Conservation (phyloP, 2,113 vertebrate species). For the Alligator sinensis region DNA sequence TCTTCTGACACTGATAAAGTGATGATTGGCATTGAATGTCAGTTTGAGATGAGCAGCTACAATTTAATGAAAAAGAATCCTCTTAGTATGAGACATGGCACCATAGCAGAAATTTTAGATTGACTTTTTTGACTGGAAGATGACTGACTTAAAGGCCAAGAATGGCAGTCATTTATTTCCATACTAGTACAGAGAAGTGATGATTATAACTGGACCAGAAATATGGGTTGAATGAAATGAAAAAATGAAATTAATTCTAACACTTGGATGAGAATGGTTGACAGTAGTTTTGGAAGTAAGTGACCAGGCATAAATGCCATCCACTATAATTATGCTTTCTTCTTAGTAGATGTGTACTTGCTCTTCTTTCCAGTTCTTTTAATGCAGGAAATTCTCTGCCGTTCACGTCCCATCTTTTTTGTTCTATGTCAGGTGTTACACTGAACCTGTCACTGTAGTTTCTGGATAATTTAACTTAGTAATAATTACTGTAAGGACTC, state of each 20-base stretch:
- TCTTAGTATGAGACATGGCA: not conserved
- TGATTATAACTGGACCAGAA: conserved; percentile 39
- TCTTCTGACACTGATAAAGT: not conserved
- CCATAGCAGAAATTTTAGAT: conserved; percentile 3
- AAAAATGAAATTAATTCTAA: conserved; percentile 48
- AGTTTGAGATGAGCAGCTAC: not conserved
- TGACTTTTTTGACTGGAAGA: not conserved
- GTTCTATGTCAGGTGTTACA: not conserved
- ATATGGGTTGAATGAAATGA: conserved; percentile 34
- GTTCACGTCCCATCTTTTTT: not conserved
- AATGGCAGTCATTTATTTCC: conserved; percentile 30
- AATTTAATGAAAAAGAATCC: not conserved
- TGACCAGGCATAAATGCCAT: not conserved
- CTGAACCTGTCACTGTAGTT: not conserved
- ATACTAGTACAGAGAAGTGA: not conserved
- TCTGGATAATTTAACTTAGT: not conserved
- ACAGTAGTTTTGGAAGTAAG: conserved; percentile 10
- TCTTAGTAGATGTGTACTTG: not conserved
- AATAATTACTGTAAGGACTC: not conserved
- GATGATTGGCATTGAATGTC: not conserved
- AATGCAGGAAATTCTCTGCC: not conserved
- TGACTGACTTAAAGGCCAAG: conserved; percentile 40
- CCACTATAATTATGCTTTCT: not conserved
- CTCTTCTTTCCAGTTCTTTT: conserved; percentile 12
- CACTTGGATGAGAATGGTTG: not conserved